phyloP scores from a whole-genome alignment of 2,797 vertebrate species.

The Sebastes itinus region DNA sequence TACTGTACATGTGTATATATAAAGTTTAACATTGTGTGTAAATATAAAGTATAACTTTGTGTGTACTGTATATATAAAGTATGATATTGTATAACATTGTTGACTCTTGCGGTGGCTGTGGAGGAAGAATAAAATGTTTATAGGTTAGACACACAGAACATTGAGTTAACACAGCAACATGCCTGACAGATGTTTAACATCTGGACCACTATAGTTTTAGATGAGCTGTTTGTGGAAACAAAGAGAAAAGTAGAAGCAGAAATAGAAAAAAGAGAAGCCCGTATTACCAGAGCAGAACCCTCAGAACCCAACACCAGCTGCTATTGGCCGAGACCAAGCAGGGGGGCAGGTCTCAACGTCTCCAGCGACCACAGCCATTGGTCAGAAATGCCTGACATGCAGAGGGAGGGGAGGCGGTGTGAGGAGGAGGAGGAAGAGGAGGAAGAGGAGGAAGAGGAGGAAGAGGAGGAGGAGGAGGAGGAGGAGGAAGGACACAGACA shows the following conservation, averaged over 20 bases:
- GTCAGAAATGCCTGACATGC: conserved; percentile 86
- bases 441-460: conserved; percentile 19
- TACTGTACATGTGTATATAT: neutral
- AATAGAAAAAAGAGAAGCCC: conserved; percentile 33
- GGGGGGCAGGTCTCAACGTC: conserved; percentile 58
- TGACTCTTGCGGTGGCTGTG: too few relatives aligned
- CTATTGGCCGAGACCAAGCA: conserved; percentile 58
- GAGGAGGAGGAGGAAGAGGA: conserved; percentile 40
- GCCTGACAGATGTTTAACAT: too few relatives aligned
- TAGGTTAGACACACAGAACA: too few relatives aligned
- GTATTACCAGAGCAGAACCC: conserved; percentile 59
- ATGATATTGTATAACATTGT: neutral
- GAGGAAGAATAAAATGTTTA: too few relatives aligned
- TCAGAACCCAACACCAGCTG: conserved; percentile 17
- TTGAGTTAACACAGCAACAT: neutral
- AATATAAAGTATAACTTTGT: neutral
- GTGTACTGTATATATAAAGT: neutral
- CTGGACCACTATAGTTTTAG: too few relatives aligned
- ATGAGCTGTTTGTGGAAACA: neutral
- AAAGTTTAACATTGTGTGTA: neutral
- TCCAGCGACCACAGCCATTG: conserved; percentile 76
- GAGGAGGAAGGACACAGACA: conserved; percentile 42
- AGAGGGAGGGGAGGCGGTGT: conserved; percentile 39
- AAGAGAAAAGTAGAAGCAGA: neutral
- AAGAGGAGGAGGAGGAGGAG: neutral